Percentiles rank a stretch among this genome's conserved stretches.
Conservation (phyloP, 1,140 invertebrate genomes). For the Euura saliciscinereae region DNA sequence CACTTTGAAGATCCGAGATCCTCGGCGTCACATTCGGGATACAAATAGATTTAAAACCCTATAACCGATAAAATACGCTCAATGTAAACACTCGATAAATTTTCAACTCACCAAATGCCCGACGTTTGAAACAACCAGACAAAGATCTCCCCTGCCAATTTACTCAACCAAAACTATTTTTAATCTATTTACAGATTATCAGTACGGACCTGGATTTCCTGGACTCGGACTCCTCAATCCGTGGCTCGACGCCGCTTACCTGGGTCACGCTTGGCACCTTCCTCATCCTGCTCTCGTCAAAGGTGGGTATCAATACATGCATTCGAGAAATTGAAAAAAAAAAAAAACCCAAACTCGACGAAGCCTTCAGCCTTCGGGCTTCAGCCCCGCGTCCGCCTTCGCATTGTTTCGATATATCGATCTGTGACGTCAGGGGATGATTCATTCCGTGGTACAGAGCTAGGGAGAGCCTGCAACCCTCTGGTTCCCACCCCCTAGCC, state of each 20-base stretch:
- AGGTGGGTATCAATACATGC: slow-evolving; percentile 56
- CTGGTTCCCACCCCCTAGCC: slow-evolving; percentile 26
- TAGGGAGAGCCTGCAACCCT: slow-evolving; percentile 44
- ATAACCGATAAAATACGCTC: slow-evolving; percentile 8
- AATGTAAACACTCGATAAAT: slow-evolving; percentile 10
- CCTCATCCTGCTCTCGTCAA: slow-evolving; percentile 66
- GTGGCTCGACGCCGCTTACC: slow-evolving; percentile 78
- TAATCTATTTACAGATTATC: slow-evolving; percentile 68
- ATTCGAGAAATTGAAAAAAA: no score
- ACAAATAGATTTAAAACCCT: background rate
- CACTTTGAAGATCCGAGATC: no score
- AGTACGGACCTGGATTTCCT: slow-evolving; percentile 63
- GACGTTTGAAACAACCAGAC: background rate
- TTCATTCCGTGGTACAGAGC: slow-evolving; percentile 27
- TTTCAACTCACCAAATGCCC: background rate
- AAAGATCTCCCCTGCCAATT: background rate
- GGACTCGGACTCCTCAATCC: slow-evolving; percentile 72
- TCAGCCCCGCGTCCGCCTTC: background rate
- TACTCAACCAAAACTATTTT: slow-evolving; percentile 29
- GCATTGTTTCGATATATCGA: background rate
- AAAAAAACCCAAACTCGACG: no score
- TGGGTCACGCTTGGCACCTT: slow-evolving; percentile 76
- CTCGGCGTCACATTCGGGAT: no score
- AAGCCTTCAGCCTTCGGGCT: no score
- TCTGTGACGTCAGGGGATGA: slow-evolving; percentile 8